Conservation (phyloP, 2,888 invertebrate species). For the Spilosoma lubricipeda region DNA sequence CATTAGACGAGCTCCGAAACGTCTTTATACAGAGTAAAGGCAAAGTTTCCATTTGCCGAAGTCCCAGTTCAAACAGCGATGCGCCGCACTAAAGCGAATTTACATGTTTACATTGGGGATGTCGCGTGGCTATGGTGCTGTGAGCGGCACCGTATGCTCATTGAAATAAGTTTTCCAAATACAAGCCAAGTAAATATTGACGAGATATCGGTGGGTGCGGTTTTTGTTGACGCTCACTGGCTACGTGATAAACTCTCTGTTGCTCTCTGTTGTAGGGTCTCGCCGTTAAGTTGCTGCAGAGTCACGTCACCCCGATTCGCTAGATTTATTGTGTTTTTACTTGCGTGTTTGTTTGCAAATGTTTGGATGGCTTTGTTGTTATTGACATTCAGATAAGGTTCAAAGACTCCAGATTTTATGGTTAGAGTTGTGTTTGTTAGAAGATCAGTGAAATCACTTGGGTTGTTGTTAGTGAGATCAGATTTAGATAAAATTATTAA, state of each 20-base stretch:
- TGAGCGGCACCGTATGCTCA: conserved; percentile 36
- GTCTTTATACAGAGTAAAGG: conserved; percentile 66
- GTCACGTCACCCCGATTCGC: conserved; percentile 25
- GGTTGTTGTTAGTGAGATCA: conserved; percentile 1
- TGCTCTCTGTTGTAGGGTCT: conserved; percentile 4
- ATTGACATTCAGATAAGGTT: conserved; percentile 35
- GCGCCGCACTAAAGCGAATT: conserved; percentile 74
- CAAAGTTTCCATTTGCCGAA: conserved; percentile 70
- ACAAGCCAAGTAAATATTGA: conserved; percentile 61
- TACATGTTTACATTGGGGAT: conserved; percentile 68
- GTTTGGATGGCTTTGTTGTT: conserved; percentile 30
- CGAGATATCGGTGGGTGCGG: conserved; percentile 50
- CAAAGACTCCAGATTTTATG: conserved; percentile 24
- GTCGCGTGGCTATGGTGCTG: conserved; percentile 28
- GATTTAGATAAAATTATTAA: neutral
- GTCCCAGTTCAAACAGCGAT: conserved; percentile 69
- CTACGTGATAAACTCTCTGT: conserved; percentile 29
- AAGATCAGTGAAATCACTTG: neutral
- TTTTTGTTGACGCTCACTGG: conserved; percentile 43
- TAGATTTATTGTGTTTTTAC: conserved; percentile 42
- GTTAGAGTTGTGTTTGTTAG: conserved; percentile 7
- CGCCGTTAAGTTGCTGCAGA: neutral
- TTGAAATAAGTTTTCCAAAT: conserved; percentile 69
- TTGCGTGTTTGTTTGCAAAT: conserved; percentile 31
- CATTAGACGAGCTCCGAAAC: conserved; percentile 61